phyloP scores from a whole-genome alignment of 64 coral and sea anemone species.

The Montipora efflorescens region DNA sequence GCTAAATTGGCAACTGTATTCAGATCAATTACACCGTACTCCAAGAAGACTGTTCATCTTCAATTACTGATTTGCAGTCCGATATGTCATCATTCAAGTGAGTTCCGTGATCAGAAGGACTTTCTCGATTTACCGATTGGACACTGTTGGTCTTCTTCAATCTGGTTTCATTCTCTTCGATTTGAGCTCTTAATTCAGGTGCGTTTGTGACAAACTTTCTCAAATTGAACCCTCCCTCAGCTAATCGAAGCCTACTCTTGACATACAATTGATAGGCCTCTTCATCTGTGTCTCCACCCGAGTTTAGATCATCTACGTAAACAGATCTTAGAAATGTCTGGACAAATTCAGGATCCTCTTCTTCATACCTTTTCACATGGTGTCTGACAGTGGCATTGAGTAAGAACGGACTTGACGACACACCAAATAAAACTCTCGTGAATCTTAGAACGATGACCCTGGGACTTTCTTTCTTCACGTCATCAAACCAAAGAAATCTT shows the following conservation, averaged over 20 bases:
- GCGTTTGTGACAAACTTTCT: constrained; percentile 46
- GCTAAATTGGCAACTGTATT: not conserved
- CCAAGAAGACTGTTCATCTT: not conserved
- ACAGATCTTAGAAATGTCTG: constrained; percentile 6
- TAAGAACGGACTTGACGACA: constrained; percentile 14
- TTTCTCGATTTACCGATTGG: not conserved
- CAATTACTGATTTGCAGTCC: not conserved
- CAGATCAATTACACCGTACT: not conserved
- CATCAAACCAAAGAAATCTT: constrained; percentile 41
- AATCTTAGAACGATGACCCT: constrained; percentile 36
- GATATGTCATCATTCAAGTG: not conserved
- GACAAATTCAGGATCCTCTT: constrained; percentile 7
- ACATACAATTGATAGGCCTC: constrained; percentile 1
- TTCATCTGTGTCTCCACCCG: constrained; percentile 1
- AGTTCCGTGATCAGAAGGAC: not conserved
- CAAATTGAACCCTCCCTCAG: constrained; percentile 72
- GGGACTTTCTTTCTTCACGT: constrained; percentile 18
- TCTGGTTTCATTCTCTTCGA: constrained; percentile 20
- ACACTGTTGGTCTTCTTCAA: not conserved
- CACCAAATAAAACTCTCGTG: constrained; percentile 56
- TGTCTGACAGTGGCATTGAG: constrained; percentile 52
- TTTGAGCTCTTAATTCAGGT: not conserved
- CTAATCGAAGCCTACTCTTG: constrained; percentile 41
- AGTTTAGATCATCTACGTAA: constrained; percentile 40
- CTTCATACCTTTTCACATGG: constrained; percentile 14